These are phyloP conservation scores for Brachionus rotundiformis DNA, from an alignment of 1,140 invertebrate genomes.

Conservation along the genomic window DNA sequence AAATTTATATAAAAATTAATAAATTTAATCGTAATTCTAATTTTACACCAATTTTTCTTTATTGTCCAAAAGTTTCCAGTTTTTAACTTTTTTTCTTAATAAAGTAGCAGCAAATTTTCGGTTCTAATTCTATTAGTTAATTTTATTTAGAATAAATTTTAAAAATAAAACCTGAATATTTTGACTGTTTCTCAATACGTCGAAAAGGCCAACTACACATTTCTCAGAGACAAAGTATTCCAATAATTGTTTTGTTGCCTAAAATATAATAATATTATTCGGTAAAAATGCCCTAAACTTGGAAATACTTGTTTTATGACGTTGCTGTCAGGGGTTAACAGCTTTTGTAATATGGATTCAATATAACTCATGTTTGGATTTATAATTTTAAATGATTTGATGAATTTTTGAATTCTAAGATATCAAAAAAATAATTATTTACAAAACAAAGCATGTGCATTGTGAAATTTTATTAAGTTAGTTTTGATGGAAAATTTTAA, in stretches of 20 bases:
- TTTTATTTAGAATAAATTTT: not conserved
- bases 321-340: conserved; percentile 40
- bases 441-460: conserved; percentile 13
- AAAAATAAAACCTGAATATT: not conserved
- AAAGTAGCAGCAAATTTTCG: conserved; percentile 28
- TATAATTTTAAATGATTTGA: not conserved
- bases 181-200: conserved; percentile 33
- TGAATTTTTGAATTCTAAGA: not conserved
- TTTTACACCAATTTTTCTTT: conserved; percentile 41
- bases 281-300: not conserved
- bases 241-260: conserved; percentile 47
- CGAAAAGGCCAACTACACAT: conserved; percentile 47
- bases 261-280: not conserved
- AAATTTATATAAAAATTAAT: too few species aligned
- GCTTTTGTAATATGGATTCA: conserved; percentile 49
- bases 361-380: conserved; percentile 38
- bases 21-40: too few species aligned
- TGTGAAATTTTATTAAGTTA: not conserved
- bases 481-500: too few species aligned
- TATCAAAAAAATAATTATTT: not conserved
- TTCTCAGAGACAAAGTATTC: conserved; percentile 51
- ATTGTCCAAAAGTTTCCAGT: conserved; percentile 18
- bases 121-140: not conserved
- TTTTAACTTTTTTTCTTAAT: conserved; percentile 48
- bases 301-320: conserved; percentile 41